Base-by-base conservation (phyloP, 2,888 invertebrate genomes). In the Heteromurus nitidus region DNA sequence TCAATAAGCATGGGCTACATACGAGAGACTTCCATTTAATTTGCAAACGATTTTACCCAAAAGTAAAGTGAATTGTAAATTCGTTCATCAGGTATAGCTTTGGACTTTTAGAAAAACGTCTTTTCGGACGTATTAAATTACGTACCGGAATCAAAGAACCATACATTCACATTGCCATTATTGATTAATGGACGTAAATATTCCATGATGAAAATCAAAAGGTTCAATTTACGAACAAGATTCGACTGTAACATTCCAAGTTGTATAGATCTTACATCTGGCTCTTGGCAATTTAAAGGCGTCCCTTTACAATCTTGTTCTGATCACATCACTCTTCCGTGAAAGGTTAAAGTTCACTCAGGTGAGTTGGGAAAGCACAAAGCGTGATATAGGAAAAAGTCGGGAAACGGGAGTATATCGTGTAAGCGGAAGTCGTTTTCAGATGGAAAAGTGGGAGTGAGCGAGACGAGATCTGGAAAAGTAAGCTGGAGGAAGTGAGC, bases 321-420 rank as follows among this genome's bases (percentile, higher is more conserved):
- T 18, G n/a, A 16, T 3, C 36, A 36, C 36, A 36, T 13, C 5
- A 36, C 36, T 47, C n/a, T n/a, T n/a, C n/a, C n/a, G 11, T 1
- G 64, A 65, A 74, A 74, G 50, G 74, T 65, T 31, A 65, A 65
- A 74, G 74, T 65, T 74, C 74, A 55, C 36, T 55, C 65, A 74
- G 74, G 74, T 74, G 74, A 31, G 44, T 60, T 9, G 36, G 13
- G 36, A 36, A 36, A 36, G 13, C 36, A 9, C 5, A 36, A 13
- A 36, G 36, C 36, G 36, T 50, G 50, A n/a, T n/a, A 50, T 16
- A 55, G 13, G 26, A 26, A 16, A 22, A 58, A 58, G 16, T 42
- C 16, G 20, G 50, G n/a, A 55, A 44, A 30, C 13, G n/a, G 18
- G 30, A 42, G n/a, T 42, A 36, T 22, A 26, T 74, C 50, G 30